Evolutionary conservation across 1,140 invertebrate species (phyloP), one percentile per base, ranked within the genome.

Genomic region (Plectus sambesii): DNA sequence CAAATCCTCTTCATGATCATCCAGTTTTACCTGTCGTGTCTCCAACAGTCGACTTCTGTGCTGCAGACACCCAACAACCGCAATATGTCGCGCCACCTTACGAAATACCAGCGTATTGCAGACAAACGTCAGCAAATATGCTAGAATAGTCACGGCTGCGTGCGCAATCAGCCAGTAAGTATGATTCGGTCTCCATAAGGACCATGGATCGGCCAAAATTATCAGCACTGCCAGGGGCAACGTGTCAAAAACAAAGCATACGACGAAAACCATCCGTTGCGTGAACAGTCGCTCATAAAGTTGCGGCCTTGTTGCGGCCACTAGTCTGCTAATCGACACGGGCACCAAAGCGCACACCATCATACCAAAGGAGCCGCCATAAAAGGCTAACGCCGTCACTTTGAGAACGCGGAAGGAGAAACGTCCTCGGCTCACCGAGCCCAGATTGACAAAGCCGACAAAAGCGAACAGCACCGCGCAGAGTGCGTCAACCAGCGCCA

Each of bases 311-410:
- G 61, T 54, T 2, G 62, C 48, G 9, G 60, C 60, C 2, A 62
- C 47, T 15, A 63, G 49, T 39, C 60, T 42, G 33, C 48, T 58
- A 12, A 62, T 36, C 8, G 60, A 62, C 23, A 62, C 53, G 3
- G 60, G 60, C 4, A 62, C 57, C 9, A 62, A 42, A 5, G 60
- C 60, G 25, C 56, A 62, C 9, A 62, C 55, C 53, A 62, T 59
- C 9, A 62, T 47, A 3, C 60, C 60, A 47, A 62, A 62, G 8
- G 56, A 60, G 19, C 60, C 60, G 44, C n/a, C n/a, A n/a, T 62
- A 62, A 38, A 63, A 62, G 8, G 61, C 56, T 23, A 62, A 45
- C n/a, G 60, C 61, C 29, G 55, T 55, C 33, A 60, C 60, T 29
- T 49, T 42, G 43, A 63, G 47, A n/a, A 63, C 42, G 12, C 46